Conservation (phyloP, 2,888 invertebrate species). For the Drosophila mimica region DNA sequence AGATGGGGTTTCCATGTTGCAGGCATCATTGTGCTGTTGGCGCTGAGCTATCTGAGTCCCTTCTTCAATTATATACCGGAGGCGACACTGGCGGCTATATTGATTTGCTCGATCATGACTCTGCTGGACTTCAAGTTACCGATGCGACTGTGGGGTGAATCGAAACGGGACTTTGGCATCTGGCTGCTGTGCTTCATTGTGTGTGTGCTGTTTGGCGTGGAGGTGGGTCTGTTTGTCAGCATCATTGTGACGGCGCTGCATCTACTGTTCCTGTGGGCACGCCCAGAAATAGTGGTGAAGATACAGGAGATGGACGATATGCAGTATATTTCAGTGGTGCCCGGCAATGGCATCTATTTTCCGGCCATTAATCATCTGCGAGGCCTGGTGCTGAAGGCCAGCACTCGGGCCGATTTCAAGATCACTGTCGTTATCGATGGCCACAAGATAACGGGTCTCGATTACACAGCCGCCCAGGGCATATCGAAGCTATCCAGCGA, state of each 20-base stretch:
- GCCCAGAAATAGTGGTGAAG: conserved; percentile 86
- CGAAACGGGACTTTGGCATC: conserved; percentile 88
- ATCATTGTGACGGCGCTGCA: conserved; percentile 88
- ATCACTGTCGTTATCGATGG: conserved; percentile 89
- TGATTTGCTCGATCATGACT: conserved; percentile 92
- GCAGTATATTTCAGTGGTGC: conserved; percentile 88
- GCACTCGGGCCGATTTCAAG: conserved; percentile 84
- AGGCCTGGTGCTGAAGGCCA: conserved; percentile 86
- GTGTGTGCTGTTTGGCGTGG: conserved; percentile 90
- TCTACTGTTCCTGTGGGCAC: conserved; percentile 89
- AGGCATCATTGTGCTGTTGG: conserved; percentile 92
- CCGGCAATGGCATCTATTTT: conserved; percentile 90
- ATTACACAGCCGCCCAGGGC: conserved; percentile 89
- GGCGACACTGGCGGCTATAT: conserved; percentile 93
- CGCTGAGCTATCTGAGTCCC: conserved; percentile 94
- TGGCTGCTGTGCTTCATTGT: conserved; percentile 89
- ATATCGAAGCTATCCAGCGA: conserved; percentile 83
- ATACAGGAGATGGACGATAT: conserved; percentile 85
- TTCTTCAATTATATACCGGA: conserved; percentile 95
- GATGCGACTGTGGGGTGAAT: conserved; percentile 86
- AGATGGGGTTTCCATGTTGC: conserved; percentile 52
- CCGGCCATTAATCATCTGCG: conserved; percentile 89
- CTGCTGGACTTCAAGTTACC: conserved; percentile 87
- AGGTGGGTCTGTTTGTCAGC: conserved; percentile 92
- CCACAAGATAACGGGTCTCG: conserved; percentile 88